Conservation (phyloP, 2,113 vertebrate species). For the Melanocharis versteri region DNA sequence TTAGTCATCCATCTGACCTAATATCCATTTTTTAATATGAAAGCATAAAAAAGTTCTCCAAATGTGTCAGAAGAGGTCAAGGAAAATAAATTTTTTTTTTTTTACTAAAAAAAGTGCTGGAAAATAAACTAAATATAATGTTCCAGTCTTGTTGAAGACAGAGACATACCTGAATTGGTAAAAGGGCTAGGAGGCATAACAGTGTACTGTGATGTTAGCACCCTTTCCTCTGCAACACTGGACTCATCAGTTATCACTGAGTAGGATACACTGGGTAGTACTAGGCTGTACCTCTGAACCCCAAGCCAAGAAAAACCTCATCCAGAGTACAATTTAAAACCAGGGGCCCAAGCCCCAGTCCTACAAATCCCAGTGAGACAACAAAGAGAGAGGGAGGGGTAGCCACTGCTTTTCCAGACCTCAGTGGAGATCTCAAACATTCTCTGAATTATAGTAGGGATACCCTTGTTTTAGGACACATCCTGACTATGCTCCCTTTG, state of each 20-base stretch:
- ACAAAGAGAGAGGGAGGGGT: neutral
- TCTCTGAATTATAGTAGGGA: neutral
- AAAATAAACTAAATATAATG: neutral
- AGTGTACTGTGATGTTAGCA: neutral
- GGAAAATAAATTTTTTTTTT: neutral
- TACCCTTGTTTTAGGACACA: neutral
- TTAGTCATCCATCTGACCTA: neutral
- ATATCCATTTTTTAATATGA: neutral
- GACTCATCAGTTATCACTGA: neutral
- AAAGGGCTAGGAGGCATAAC: neutral
- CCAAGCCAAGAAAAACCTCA: neutral
- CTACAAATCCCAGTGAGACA: neutral
- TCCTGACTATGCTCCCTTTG: neutral
- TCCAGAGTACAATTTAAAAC: neutral
- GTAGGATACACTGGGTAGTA: neutral
- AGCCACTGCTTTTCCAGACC: neutral
- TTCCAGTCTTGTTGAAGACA: neutral
- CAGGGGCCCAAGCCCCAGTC: neutral
- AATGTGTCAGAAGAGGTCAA: neutral
- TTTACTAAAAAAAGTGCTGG: neutral
- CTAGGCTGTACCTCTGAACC: neutral
- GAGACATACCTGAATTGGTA: neutral
- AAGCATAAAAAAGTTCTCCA: neutral
- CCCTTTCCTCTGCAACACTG: neutral
- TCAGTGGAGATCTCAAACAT: neutral